Evolutionary conservation across 2,888 invertebrate genomes (phyloP), one percentile per base, ranked within the genome.

Genomic region (Drosophila niveifrons): DNA sequence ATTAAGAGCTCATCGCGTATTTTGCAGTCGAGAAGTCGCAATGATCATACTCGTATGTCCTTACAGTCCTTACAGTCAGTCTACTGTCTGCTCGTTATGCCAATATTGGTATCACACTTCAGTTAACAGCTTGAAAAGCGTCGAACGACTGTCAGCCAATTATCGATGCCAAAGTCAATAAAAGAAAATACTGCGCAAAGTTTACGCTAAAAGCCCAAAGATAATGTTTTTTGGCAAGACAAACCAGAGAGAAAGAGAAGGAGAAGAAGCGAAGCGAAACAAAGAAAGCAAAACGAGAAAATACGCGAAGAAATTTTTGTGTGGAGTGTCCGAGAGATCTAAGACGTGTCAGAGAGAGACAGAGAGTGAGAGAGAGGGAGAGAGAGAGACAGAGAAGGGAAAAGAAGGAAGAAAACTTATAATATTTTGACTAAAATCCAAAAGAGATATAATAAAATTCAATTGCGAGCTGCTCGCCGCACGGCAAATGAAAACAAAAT

Each of bases 381-480:
- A 2, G 13, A 48, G 31, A 31, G 10, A 48, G 11, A 29, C 7
- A 15, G 10, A 15, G 13, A 9, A 34, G 3, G n/a, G 0, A n/a
- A 18, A n/a, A 34, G 18, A 7, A 18, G 18, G 50, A 66, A 50
- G 41, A 56, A 47, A 76, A 80, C 69, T 74, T 75, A 57, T 81
- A 66, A 64, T 72, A 75, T 72, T 64, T 63, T 63, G 66, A 64
- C 52, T 72, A 67, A 72, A 81, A 72, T 70, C 72, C 85, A 88
- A 39, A 57, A 56, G 39, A 65, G 70, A 71, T 69, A 75, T 75
- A 81, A 85, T 85, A 85, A 88, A 88, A 87, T 90, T 87, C 86
- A 87, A 86, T 88, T 90, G 86, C 47, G 58, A 87, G 87, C 65
- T 90, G 82, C 57, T 56, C n/a, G 59, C 64, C 64, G 75, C 70